phyloP scores from a whole-genome alignment of 2,888 invertebrate genomes.

The Agelastica alni region DNA sequence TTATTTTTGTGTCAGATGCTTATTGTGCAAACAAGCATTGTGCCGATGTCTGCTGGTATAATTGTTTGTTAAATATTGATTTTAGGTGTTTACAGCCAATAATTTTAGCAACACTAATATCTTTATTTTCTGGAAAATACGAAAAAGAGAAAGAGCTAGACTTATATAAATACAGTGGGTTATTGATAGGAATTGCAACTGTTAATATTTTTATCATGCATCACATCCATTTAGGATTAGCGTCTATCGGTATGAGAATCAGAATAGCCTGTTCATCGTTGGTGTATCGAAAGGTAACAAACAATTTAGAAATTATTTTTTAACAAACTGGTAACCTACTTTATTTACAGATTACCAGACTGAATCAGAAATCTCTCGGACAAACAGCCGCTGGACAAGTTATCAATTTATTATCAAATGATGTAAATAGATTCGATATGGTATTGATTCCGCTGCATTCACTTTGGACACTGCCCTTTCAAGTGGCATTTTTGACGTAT shows the following conservation, averaged over 20 bases:
- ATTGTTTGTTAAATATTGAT: too few species aligned
- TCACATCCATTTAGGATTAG: slow-evolving; percentile 62
- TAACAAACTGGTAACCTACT: not conserved
- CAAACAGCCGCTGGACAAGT: slow-evolving; percentile 83
- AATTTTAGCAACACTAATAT: slow-evolving; percentile 7
- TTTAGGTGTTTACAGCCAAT: slow-evolving; percentile 13
- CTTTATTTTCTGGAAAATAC: slow-evolving; percentile 4
- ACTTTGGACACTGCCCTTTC: slow-evolving; percentile 79
- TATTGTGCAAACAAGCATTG: too few species aligned
- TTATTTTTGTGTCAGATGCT: too few species aligned
- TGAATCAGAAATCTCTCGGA: slow-evolving; percentile 72
- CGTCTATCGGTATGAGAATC: slow-evolving; percentile 13
- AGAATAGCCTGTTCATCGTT: slow-evolving; percentile 12
- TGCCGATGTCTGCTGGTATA: too few species aligned
- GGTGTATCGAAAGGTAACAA: slow-evolving; percentile 17
- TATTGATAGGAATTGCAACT: slow-evolving; percentile 60
- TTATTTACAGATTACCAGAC: slow-evolving; percentile 59
- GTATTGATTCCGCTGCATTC: slow-evolving; percentile 72
- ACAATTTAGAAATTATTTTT: not conserved
- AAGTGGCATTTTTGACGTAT: slow-evolving; percentile 65
- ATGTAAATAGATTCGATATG: slow-evolving; percentile 79
- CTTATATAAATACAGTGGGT: slow-evolving; percentile 63
- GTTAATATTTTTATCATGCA: slow-evolving; percentile 63
- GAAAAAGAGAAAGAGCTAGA: slow-evolving; percentile 48
- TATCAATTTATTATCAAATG: slow-evolving; percentile 82